phyloP scores from a whole-genome alignment of 2,888 invertebrate genomes.

The Cartodere bifasciata region DNA sequence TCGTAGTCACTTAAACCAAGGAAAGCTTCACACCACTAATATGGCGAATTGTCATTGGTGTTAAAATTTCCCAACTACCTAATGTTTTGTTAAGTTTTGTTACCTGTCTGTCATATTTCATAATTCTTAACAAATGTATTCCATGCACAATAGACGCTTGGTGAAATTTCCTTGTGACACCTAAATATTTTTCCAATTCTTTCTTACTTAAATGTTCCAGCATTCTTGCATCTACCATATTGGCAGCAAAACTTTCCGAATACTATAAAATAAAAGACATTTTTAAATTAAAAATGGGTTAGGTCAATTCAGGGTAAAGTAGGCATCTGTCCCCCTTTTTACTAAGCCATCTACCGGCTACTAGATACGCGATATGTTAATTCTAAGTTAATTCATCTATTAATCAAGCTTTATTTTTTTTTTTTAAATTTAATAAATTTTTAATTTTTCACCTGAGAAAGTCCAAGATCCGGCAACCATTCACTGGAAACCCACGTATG shows the following conservation, averaged over 20 bases:
- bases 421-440: conserved; percentile 4
- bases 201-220: conserved; percentile 86
- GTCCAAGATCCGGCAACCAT: conserved; percentile 84
- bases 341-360: too few relatives aligned
- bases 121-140: conserved; percentile 79
- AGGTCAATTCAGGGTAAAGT: too few relatives aligned
- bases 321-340: too few relatives aligned
- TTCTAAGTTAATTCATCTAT: too few relatives aligned
- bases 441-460: conserved; percentile 52
- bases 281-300: too few relatives aligned
- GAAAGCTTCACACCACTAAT: too few relatives aligned
- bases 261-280: conserved; percentile 65
- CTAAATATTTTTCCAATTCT: conserved; percentile 85
- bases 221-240: conserved; percentile 87
- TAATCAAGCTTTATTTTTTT: background rate
- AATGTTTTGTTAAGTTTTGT: too few relatives aligned
- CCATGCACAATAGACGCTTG: conserved; percentile 90
- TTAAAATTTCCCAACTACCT: too few relatives aligned
- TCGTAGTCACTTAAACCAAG: too few relatives aligned
- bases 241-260: conserved; percentile 75
- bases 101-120: conserved; percentile 85
- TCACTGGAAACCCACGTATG: conserved; percentile 91
- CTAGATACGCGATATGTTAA: too few relatives aligned
- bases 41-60: too few relatives aligned
- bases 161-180: conserved; percentile 86